A percentile compares a stretch with the other conserved stretches of the same genome.
Evolutionary conservation across 2,888 invertebrate species (phyloP).

Genomic region (Resseliella maxima): DNA sequence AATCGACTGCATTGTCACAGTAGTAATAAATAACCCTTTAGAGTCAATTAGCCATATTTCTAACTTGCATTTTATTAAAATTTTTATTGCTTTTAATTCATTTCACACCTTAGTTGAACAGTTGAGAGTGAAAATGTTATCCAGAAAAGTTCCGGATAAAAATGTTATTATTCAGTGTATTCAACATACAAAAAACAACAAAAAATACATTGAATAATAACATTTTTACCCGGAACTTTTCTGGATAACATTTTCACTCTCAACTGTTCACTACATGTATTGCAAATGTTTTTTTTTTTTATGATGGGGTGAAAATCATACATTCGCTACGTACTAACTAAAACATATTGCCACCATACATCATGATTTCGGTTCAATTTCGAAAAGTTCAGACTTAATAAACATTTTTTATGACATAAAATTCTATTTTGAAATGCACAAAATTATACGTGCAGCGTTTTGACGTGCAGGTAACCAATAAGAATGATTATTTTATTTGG

Average conservation of each 20-base stretch:
- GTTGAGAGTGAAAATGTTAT: too few relatives aligned
- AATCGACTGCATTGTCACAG: not conserved
- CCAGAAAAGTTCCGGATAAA: too few relatives aligned
- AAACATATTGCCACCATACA: not conserved
- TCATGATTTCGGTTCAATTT: constrained; percentile 14
- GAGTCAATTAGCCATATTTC: constrained; percentile 1
- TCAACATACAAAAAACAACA: too few relatives aligned
- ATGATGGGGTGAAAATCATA: not conserved
- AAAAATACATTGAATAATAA: too few relatives aligned
- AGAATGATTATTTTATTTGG: constrained; percentile 2
- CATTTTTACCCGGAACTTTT: too few relatives aligned
- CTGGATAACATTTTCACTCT: too few relatives aligned
- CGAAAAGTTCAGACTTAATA: not conserved
- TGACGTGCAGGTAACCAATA: constrained; percentile 49
- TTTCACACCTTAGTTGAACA: constrained; percentile 31
- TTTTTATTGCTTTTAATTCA: constrained; percentile 11
- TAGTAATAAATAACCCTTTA: not conserved
- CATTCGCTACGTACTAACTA: not conserved
- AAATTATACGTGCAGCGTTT: not conserved
- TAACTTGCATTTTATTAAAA: not conserved
- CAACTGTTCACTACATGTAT: not conserved
- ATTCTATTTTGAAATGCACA: not conserved
- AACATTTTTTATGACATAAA: not conserved
- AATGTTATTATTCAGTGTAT: too few relatives aligned
- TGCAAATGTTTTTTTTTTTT: not conserved